phyloP scores from a whole-genome alignment of 2,797 vertebrate genomes.

The Oceanodroma leucorhoa region DNA sequence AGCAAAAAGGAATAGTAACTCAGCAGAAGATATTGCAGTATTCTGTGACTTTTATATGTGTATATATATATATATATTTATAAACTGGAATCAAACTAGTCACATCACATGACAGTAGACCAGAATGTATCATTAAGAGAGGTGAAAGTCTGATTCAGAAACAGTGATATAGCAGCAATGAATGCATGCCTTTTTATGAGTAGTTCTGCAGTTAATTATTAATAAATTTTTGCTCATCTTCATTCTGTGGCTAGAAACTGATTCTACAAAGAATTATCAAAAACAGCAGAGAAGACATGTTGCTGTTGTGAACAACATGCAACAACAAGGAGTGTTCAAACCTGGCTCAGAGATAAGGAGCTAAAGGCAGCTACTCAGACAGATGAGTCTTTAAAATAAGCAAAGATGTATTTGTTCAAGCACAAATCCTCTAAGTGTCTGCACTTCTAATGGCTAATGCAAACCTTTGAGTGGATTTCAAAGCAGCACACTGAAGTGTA shows the following conservation, averaged over 20 bases:
- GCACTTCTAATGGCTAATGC: neutral
- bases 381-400: neutral
- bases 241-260: neutral
- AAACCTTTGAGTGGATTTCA: neutral
- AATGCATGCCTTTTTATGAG: neutral
- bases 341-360: neutral
- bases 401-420: neutral
- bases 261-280: neutral
- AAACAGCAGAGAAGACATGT: neutral
- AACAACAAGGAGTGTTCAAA: neutral
- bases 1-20: neutral
- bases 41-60: neutral
- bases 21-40: neutral
- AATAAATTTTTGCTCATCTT: neutral
- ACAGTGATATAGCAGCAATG: neutral
- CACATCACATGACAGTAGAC: neutral
- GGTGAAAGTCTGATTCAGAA: neutral
- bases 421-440: neutral
- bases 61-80: neutral
- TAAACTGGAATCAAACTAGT: neutral
- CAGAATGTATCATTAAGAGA: neutral
- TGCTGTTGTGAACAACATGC: neutral
- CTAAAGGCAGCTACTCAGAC: neutral
- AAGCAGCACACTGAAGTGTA: neutral
- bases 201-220: neutral